Base-by-base conservation (phyloP, 2,888 invertebrate species). In the Megastigmus dorsalis region DNA sequence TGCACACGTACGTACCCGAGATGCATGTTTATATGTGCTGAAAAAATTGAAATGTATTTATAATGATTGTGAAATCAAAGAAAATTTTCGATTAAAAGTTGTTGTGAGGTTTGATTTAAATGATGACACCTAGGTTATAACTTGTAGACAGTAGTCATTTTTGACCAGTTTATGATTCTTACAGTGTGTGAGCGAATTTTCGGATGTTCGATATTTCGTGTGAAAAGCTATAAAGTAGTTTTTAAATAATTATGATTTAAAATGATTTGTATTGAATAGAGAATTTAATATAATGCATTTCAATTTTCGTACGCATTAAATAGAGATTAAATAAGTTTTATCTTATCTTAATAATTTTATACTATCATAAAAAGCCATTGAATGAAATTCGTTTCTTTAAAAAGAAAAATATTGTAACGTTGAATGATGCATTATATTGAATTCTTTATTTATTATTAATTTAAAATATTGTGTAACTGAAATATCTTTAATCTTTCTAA, bases 401-500 rank as follows among this genome's bases (percentile, higher is more conserved):
- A n/a, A n/a, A n/a, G n/a, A n/a, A n/a, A n/a, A n/a, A n/a, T n/a
- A n/a, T n/a, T n/a, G n/a, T n/a, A n/a, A n/a, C n/a, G n/a, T n/a
- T n/a, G n/a, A n/a, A n/a, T 9, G 1, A 13, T 62, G 6, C 5
- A 33, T 13, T 48, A 26, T 50, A 48, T 28, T 50, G 0, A 68
- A 59, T 62, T 48, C 28, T 62, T 63, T 63, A n/a, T 28, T 63
- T n/a, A 48, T 18, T 45, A 26, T 45, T n/a, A 70, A 20, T 52
- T 52, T 18, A 15, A 54, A 45, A 26, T 2, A 63, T 55, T 20
- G 26, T 28, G 18, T 36, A 54, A 48, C 30, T 33, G 26, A 50
- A 68, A 13, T 26, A 69, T 7, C 63, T 63, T 57, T 10, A 18
- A 71, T 30, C 36, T 71, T 63, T 57, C 55, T 63, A 52, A 38